These are phyloP conservation scores for Nemotelus nigrinus DNA, from an alignment of 2,888 invertebrate species.

Conservation along the genomic window DNA sequence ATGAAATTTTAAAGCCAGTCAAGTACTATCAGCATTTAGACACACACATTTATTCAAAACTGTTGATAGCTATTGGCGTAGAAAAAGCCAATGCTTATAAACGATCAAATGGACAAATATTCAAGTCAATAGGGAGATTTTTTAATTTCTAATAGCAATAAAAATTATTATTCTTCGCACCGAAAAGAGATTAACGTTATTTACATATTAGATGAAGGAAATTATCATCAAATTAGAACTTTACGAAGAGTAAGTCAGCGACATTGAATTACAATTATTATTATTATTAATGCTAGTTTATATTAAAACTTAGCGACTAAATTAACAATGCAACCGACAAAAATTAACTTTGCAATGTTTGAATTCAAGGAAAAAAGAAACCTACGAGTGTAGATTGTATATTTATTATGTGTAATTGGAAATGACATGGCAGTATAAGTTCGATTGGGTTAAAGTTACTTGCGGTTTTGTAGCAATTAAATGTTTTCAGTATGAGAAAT, in stretches of 20 bases:
- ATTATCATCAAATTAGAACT: not conserved
- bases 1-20: not conserved
- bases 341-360: no score
- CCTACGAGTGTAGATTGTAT: conserved; percentile 11
- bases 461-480: conserved; percentile 30
- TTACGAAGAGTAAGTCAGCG: not conserved
- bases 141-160: conserved; percentile 40
- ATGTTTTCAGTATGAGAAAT: not conserved
- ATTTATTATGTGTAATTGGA: not conserved
- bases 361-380: no score
- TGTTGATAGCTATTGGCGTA: not conserved
- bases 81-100: not conserved
- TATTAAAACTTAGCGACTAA: not conserved
- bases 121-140: conserved; percentile 24
- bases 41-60: no score
- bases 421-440: conserved; percentile 5
- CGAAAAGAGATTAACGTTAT: no score
- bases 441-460: conserved; percentile 29
- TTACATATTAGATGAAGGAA: no score
- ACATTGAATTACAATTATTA: conserved; percentile 8
- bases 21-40: no score
- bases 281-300: not conserved
- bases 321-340: not conserved
- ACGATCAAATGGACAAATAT: not conserved
- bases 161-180: not conserved